A percentile compares a stretch with the other conserved stretches of the same genome.
Conservation (phyloP, 1,140 invertebrate genomes). For the Mizuhopecten yessoensis region DNA sequence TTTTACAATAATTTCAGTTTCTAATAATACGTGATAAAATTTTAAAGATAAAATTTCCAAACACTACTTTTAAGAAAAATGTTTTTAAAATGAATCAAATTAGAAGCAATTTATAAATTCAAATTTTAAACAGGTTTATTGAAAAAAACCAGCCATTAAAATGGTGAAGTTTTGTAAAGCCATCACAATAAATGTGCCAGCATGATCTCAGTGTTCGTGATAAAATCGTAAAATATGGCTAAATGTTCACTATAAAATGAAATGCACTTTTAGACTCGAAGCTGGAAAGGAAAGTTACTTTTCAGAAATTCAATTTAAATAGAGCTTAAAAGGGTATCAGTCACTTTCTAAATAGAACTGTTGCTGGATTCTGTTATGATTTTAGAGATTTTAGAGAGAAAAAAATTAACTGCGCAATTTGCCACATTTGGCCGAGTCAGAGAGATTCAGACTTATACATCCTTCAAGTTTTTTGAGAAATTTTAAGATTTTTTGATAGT, state of each 20-base stretch:
- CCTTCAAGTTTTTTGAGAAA: not conserved
- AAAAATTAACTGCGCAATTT: not conserved
- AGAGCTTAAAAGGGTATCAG: not conserved
- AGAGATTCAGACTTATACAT: not conserved
- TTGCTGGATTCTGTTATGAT: not conserved
- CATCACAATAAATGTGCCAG: too few species aligned
- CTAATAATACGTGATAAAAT: too few species aligned
- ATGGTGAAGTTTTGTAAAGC: not conserved
- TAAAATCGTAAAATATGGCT: not conserved
- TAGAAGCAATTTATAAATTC: not conserved
- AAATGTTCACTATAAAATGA: not conserved
- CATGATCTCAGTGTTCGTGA: not conserved
- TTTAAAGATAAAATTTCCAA: too few species aligned
- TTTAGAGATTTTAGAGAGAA: not conserved
- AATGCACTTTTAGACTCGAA: not conserved
- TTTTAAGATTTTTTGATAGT: not conserved
- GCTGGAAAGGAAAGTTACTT: not conserved
- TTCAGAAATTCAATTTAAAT: not conserved
- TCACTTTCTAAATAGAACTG: not conserved
- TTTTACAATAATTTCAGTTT: too few species aligned
- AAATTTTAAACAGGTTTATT: slow-evolving; percentile 14
- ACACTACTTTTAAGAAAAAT: not conserved
- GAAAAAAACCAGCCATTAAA: not conserved
- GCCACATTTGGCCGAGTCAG: not conserved
- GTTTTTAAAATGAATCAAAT: not conserved